These are phyloP conservation scores for Drosophila anomalata DNA, from an alignment of 2,888 invertebrate species.

Conservation along the genomic window DNA sequence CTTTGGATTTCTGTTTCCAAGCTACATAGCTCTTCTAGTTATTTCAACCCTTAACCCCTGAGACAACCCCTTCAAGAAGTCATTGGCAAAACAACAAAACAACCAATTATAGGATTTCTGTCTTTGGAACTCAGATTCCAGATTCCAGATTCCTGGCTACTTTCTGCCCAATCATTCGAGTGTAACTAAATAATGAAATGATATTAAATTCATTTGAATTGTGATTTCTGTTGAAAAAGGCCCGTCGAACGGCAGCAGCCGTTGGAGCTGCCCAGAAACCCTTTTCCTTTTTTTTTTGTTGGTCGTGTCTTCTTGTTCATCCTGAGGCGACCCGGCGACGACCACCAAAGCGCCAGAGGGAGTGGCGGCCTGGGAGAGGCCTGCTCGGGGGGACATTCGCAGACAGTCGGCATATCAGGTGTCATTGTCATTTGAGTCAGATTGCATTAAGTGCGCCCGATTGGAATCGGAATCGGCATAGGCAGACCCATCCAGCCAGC, in stretches of 20 bases:
- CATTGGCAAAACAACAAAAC: constrained; percentile 64
- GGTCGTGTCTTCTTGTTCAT: neutral
- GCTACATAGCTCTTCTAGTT: constrained; percentile 13
- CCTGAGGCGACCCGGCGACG: constrained; percentile 54
- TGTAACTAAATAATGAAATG: constrained; percentile 83
- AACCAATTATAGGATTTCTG: constrained; percentile 75
- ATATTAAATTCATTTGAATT: constrained; percentile 83
- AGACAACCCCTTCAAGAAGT: constrained; percentile 71
- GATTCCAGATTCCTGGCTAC: constrained; percentile 56
- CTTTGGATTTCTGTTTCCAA: constrained; percentile 45
- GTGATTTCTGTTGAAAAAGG: constrained; percentile 82
- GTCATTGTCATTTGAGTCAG: constrained; percentile 83
- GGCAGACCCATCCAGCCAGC: constrained; percentile 9
- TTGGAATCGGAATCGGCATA: constrained; percentile 73
- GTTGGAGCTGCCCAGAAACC: constrained; percentile 54
- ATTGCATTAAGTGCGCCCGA: constrained; percentile 78
- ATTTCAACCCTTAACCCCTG: constrained; percentile 48
- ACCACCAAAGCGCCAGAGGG: constrained; percentile 67
- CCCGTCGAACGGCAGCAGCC: constrained; percentile 56
- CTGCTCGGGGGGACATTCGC: constrained; percentile 17
- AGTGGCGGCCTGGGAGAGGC: neutral
- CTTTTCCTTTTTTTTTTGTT: constrained; percentile 39
- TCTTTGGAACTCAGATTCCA: constrained; percentile 58
- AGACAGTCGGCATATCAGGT: constrained; percentile 79
- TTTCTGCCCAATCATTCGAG: constrained; percentile 77